These are phyloP conservation scores for Leptinotarsa peninsularis DNA, from an alignment of 2,888 invertebrate genomes.

Conservation along the genomic window DNA sequence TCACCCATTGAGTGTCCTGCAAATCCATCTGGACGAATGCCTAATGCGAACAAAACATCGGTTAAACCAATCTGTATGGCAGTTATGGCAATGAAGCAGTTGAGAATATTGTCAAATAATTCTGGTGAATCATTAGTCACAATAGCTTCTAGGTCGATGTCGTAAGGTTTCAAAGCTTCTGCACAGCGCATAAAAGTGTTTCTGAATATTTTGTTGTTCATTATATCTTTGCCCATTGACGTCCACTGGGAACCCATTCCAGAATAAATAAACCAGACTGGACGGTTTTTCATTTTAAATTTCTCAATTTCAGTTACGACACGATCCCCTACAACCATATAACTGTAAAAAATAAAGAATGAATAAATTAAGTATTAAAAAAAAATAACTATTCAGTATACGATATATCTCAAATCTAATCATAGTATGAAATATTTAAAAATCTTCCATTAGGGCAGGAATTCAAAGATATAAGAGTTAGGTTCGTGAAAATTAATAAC, in stretches of 20 bases:
- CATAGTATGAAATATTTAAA: too few relatives aligned
- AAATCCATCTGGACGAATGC: constrained; percentile 88
- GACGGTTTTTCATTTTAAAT: constrained; percentile 53
- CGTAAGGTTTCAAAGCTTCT: constrained; percentile 67
- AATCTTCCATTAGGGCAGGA: too few relatives aligned
- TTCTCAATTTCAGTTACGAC: constrained; percentile 30
- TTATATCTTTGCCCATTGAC: constrained; percentile 72
- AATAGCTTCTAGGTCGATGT: constrained; percentile 68
- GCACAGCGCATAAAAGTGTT: constrained; percentile 69
- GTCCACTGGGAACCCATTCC: constrained; percentile 78
- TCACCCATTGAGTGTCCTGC: constrained; percentile 93
- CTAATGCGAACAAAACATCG: constrained; percentile 79
- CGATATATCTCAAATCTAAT: too few relatives aligned
- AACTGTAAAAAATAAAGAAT: constrained; percentile 30
- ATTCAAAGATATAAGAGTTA: too few relatives aligned
- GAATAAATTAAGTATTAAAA: too few relatives aligned
- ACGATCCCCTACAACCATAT: constrained; percentile 41
- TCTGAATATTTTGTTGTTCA: constrained; percentile 71
- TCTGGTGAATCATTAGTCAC: constrained; percentile 62
- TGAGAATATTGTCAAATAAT: constrained; percentile 68
- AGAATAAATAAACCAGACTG: constrained; percentile 75
- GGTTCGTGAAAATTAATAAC: too few relatives aligned
- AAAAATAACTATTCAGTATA: too few relatives aligned
- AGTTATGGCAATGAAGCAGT: constrained; percentile 72
- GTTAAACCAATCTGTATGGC: constrained; percentile 81